Evolutionary conservation across 2,888 invertebrate species (phyloP), one percentile per base, ranked within the genome.

Genomic region (Tryphoninae sp.): DNA sequence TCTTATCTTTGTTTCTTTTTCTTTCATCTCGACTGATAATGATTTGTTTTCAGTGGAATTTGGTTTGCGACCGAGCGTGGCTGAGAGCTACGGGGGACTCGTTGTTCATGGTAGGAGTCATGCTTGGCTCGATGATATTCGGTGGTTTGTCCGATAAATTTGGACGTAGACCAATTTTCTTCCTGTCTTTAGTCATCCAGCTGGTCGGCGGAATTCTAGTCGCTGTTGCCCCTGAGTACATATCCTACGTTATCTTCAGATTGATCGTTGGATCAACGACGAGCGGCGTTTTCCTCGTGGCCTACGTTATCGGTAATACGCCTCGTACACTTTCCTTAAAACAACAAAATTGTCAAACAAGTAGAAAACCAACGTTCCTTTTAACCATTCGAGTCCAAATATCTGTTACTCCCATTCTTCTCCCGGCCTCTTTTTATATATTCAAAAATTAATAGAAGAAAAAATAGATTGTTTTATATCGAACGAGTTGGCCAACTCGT

Each of bases 251-350:
- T 11, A 89, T 95, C 74, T 93, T 95, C 58, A 93, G 96, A 83
- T 91, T 95, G 80, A 89, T 96, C 67, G 94, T 96, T 26, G 96
- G 96, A 13, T 94, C 95, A 11, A 95, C 95, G 9, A 95, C 96
- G 8, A 96, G 96, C 6, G 96, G 96, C 1, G 95, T 96, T 9
- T 96, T 96, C 88, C 92, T 96, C 79, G 96, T 96, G 22, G 95
- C 96, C 61, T 96, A 96, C 90, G 96, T 96, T 65, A 95, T 96
- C 85, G 96, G 96, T 94, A 93, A 93, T 92, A 26, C n/a, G 16
- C 33, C 42, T 26, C 55, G 19, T 62, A 58, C 33, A 55, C 22
- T 49, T 58, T 11, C 62, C 16, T 68, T 49, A 13, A 9, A 26
- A 67, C 11, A 59, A 68, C n/a, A 9, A 61, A 42, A 19, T 55